A percentile compares a stretch with the other conserved stretches of the same genome.
These are phyloP conservation scores for Cydia splendana DNA, from an alignment of 1,140 invertebrate genomes.

Conservation along the genomic window DNA sequence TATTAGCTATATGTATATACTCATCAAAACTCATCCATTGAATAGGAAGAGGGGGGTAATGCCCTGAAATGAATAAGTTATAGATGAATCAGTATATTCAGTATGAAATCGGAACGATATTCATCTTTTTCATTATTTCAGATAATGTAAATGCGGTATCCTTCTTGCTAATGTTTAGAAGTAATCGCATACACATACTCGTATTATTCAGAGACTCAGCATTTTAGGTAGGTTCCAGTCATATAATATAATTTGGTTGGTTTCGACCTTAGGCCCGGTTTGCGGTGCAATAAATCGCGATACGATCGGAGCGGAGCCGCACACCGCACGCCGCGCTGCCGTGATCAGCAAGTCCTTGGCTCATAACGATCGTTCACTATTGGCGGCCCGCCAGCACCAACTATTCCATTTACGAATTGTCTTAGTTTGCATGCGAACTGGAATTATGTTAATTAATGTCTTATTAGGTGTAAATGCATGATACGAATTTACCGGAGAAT, in stretches of 20 bases:
- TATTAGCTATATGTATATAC: too few species aligned
- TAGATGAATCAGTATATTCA: too few species aligned
- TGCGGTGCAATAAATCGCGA: constrained; percentile 44
- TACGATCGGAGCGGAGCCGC: constrained; percentile 35
- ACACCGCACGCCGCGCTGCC: constrained; percentile 23
- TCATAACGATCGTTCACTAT: constrained; percentile 44
- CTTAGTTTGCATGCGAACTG: constrained; percentile 5
- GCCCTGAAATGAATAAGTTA: background rate
- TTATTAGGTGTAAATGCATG: background rate
- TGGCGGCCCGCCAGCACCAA: constrained; percentile 49
- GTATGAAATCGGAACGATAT: too few species aligned
- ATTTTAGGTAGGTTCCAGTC: background rate
- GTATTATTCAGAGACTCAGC: background rate
- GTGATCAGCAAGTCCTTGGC: constrained; percentile 42
- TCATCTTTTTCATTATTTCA: too few species aligned
- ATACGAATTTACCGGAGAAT: background rate
- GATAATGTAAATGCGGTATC: background rate
- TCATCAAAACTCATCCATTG: background rate
- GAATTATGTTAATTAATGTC: constrained; percentile 23
- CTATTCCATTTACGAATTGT: constrained; percentile 25
- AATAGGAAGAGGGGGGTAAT: background rate
- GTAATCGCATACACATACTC: background rate
- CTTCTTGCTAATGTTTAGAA: background rate
- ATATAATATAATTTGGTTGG: constrained; percentile 23
- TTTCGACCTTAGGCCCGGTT: constrained; percentile 34